These are phyloP conservation scores for Centruroides sculpturatus DNA, from an alignment of 1,140 invertebrate genomes.

Conservation along the genomic window DNA sequence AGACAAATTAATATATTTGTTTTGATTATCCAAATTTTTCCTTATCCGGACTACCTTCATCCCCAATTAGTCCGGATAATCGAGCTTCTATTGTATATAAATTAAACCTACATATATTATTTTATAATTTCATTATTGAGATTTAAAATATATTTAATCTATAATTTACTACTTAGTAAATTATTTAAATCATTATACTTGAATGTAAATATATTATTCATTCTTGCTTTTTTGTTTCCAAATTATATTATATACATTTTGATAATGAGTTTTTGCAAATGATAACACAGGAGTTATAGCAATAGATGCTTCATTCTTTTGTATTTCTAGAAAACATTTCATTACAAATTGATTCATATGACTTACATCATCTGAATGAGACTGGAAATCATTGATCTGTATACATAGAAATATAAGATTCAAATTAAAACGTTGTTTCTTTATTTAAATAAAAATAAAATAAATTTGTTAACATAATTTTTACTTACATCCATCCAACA, in stretches of 20 bases:
- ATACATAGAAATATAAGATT: conserved; percentile 16
- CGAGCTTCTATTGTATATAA: too few species aligned
- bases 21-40: too few species aligned
- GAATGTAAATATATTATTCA: too few species aligned
- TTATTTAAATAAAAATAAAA: background rate
- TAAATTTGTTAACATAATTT: background rate
- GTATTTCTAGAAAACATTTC: conserved; percentile 45
- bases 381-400: conserved; percentile 52
- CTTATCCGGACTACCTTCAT: too few species aligned
- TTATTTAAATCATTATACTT: too few species aligned
- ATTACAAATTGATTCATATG: conserved; percentile 53
- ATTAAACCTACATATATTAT: too few species aligned
- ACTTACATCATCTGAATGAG: conserved; percentile 51
- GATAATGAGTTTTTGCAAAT: conserved; percentile 5
- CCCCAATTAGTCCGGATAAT: too few species aligned
- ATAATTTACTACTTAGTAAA: too few species aligned
- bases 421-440: background rate
- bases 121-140: too few species aligned
- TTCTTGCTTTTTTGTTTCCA: too few species aligned
- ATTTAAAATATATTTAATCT: too few species aligned
- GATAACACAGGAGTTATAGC: conserved; percentile 1
- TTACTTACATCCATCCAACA: conserved; percentile 49
- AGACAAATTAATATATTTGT: too few species aligned
- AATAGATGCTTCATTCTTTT: conserved; percentile 41
- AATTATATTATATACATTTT: conserved; percentile 2